Evolutionary conservation across 2,888 invertebrate genomes (phyloP).

Genomic region (Eudemis profundana): DNA sequence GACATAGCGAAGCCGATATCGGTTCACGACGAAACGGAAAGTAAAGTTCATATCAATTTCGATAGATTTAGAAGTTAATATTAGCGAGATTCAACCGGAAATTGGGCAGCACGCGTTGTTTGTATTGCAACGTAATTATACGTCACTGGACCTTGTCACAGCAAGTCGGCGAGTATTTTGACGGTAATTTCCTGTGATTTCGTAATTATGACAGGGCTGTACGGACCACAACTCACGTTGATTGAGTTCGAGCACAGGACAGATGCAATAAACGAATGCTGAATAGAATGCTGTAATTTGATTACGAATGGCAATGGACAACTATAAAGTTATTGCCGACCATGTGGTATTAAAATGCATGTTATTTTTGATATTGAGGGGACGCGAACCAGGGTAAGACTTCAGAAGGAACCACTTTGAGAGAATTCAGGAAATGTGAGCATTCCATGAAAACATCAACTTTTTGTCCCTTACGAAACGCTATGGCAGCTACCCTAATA

Average conservation of each 20-base stretch:
- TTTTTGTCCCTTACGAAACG: no score
- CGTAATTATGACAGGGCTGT: conserved; percentile 6
- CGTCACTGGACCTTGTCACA: neutral
- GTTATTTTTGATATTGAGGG: no score
- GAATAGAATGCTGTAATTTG: conserved; percentile 14
- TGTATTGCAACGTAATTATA: neutral
- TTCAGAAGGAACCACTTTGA: no score
- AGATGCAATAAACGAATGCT: conserved; percentile 7
- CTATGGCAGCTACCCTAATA: no score
- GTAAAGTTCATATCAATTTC: no score
- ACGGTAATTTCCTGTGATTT: conserved; percentile 24
- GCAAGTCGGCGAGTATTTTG: conserved; percentile 5
- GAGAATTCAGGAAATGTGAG: no score
- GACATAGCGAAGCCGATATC: no score
- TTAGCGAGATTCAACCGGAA: conserved; percentile 4
- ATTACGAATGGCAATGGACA: neutral
- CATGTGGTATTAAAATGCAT: no score
- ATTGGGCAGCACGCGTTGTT: neutral
- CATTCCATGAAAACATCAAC: no score
- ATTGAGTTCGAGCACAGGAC: conserved; percentile 1
- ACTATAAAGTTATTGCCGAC: neutral
- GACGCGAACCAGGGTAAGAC: no score
- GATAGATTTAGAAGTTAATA: neutral
- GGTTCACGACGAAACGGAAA: no score
- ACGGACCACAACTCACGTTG: conserved; percentile 6